These are phyloP conservation scores for Thamnophis sirtalis DNA, from an alignment of 2,113 vertebrate genomes.

Conservation along the genomic window DNA sequence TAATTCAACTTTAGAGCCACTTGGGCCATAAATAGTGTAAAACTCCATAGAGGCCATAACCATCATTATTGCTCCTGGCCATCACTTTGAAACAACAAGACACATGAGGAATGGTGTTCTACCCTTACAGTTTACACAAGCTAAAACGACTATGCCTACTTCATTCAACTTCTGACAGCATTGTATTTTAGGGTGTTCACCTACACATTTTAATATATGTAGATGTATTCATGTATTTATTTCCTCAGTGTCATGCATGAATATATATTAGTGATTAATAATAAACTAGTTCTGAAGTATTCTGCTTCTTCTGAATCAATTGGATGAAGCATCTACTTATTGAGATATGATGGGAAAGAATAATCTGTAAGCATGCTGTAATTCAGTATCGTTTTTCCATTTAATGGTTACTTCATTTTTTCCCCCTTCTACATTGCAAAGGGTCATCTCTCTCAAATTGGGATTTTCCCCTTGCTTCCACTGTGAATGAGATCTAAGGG, in stretches of 20 bases:
- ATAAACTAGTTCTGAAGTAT: background rate
- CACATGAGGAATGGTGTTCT: slow-evolving; percentile 20
- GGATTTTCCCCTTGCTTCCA: background rate
- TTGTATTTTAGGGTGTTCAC: slow-evolving; percentile 7
- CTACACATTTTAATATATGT: background rate
- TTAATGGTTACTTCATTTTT: background rate
- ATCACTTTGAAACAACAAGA: background rate
- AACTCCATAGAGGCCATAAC: background rate
- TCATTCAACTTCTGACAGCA: slow-evolving; percentile 1
- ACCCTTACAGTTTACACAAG: slow-evolving; percentile 18
- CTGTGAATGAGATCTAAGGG: background rate
- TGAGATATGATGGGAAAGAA: background rate
- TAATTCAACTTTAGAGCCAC: background rate
- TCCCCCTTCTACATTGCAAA: background rate
- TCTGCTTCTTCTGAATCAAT: background rate
- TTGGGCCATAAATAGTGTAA: background rate
- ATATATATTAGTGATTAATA: background rate
- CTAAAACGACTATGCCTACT: slow-evolving; percentile 26
- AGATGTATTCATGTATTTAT: slow-evolving; percentile 14
- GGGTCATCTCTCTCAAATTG: background rate
- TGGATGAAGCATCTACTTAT: background rate
- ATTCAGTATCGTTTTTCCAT: background rate
- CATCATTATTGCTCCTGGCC: background rate
- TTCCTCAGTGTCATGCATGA: slow-evolving; percentile 2
- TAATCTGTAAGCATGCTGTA: background rate